These are phyloP conservation scores for Tachina lurida DNA, from an alignment of 2,888 invertebrate genomes.

Conservation along the genomic window DNA sequence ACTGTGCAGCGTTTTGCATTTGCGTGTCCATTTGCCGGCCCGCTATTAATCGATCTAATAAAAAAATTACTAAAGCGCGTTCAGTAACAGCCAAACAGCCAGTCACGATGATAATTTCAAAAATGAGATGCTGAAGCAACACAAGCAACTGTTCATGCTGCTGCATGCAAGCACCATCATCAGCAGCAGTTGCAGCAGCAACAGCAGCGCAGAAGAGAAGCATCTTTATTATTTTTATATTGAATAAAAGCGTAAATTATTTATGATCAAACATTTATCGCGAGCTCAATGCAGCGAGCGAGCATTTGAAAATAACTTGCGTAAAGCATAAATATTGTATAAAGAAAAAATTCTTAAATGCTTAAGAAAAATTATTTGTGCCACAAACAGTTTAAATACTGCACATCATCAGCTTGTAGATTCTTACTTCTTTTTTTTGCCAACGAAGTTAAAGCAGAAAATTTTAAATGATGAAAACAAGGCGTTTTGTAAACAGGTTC, in stretches of 20 bases:
- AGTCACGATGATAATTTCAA: background rate
- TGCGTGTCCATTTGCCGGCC: background rate
- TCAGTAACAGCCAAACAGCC: background rate
- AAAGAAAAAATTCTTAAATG: conserved; percentile 34
- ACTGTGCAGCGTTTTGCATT: background rate
- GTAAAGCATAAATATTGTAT: background rate
- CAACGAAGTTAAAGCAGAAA: background rate
- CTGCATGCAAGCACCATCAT: conserved; percentile 15
- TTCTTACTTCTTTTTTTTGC: too few relatives aligned
- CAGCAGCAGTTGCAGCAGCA: background rate
- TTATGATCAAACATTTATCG: conserved; percentile 33
- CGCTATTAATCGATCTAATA: background rate
- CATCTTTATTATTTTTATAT: conserved; percentile 24
- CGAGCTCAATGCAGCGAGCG: conserved; percentile 30
- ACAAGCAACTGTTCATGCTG: background rate
- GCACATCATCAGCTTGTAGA: background rate
- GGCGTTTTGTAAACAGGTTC: conserved; percentile 52
- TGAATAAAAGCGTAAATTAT: conserved; percentile 29
- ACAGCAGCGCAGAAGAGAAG: conserved; percentile 26
- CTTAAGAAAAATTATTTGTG: conserved; percentile 56
- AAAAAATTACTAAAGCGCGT: conserved; percentile 23
- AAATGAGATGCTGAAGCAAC: conserved; percentile 1
- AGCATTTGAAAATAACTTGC: conserved; percentile 8
- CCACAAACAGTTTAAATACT: conserved; percentile 36
- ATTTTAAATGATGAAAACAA: conserved; percentile 24